These are phyloP conservation scores for Sebastiscus albofasciatus DNA, from an alignment of 2,797 vertebrate genomes.

Conservation along the genomic window DNA sequence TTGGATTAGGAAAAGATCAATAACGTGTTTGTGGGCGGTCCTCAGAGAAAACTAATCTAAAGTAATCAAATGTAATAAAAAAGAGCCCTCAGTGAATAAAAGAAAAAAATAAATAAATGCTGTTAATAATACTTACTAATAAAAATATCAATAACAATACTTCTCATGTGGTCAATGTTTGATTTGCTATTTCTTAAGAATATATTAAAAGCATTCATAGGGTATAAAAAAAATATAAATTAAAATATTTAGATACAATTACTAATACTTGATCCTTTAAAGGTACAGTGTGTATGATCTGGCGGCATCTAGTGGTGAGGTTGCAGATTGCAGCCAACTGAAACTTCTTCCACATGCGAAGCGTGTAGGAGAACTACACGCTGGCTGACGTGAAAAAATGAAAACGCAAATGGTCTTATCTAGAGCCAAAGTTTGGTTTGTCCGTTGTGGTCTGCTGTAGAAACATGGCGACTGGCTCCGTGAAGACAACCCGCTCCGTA, in stretches of 20 bases:
- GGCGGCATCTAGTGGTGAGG: too few relatives aligned
- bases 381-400: too few relatives aligned
- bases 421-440: too few relatives aligned
- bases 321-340: too few relatives aligned
- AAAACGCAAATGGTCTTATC: too few relatives aligned
- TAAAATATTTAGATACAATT: not conserved
- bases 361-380: too few relatives aligned
- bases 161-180: not conserved
- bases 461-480: too few relatives aligned
- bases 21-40: not conserved
- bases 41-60: not conserved
- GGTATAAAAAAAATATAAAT: not conserved
- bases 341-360: too few relatives aligned
- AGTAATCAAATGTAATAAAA: not conserved
- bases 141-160: not conserved
- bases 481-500: too few relatives aligned
- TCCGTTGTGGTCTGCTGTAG: too few relatives aligned
- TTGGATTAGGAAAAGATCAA: not conserved
- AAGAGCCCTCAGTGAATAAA: not conserved
- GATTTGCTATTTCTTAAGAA: not conserved
- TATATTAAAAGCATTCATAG: not conserved
- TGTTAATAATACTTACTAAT: not conserved
- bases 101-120: conserved; percentile 15
- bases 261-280: not conserved
- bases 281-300: too few relatives aligned